Evolutionary conservation across 2,113 vertebrate genomes (phyloP).

Genomic region (Labrus mixtus): DNA sequence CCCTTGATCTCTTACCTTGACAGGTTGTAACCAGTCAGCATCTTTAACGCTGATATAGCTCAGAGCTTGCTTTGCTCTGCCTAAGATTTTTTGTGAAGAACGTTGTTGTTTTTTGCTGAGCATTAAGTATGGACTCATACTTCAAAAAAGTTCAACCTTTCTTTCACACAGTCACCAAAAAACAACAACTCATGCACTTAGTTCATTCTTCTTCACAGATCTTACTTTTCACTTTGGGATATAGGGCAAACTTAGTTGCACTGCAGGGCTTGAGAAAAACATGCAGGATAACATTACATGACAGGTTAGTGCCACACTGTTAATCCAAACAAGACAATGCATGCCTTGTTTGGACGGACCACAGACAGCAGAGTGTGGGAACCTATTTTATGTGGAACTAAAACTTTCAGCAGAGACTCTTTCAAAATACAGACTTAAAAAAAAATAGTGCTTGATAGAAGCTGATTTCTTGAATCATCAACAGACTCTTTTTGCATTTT

Average conservation of each 20-base stretch:
- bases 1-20: background rate
- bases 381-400: background rate
- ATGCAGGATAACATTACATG: background rate
- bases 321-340: background rate
- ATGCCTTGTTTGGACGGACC: background rate
- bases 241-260: too few species aligned
- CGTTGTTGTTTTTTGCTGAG: background rate
- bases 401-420: background rate
- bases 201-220: too few species aligned
- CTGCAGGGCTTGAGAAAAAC: background rate
- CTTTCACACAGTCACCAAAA: background rate
- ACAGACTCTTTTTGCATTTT: too few species aligned
- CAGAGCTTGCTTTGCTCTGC: background rate
- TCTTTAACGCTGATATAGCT: background rate
- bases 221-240: background rate
- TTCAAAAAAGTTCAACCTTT: background rate
- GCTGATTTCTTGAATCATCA: too few species aligned
- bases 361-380: background rate
- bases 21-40: background rate
- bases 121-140: background rate
- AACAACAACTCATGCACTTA: too few species aligned
- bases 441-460: too few species aligned
- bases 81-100: background rate
- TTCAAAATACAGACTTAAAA: too few species aligned
- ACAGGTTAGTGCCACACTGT: background rate